These are phyloP conservation scores for Amphilophus citrinellus DNA, from an alignment of 2,113 vertebrate genomes.

Conservation along the genomic window DNA sequence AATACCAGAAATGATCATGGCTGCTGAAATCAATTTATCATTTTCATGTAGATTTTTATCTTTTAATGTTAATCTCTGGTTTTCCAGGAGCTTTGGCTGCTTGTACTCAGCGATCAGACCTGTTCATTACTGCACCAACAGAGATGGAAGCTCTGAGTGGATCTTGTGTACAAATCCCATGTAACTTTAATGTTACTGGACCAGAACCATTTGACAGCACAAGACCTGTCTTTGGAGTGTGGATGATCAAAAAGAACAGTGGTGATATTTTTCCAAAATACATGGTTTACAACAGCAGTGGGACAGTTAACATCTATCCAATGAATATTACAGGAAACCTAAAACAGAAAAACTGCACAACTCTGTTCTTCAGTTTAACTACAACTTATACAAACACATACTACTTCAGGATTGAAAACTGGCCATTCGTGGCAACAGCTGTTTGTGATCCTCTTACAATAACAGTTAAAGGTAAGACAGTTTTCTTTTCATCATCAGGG, in stretches of 20 bases:
- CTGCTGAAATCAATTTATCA: background rate
- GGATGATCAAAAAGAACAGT: too few species aligned
- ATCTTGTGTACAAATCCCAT: constrained; percentile 63
- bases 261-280: too few species aligned
- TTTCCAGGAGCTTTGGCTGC: background rate
- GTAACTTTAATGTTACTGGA: constrained; percentile 27
- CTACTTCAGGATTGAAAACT: constrained; percentile 56
- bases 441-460: too few species aligned
- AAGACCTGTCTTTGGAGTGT: too few species aligned
- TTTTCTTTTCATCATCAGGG: too few species aligned
- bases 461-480: too few species aligned
- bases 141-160: constrained; percentile 47
- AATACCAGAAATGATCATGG: too few species aligned
- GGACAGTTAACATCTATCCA: too few species aligned
- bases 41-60: background rate
- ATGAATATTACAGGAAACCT: constrained; percentile 54
- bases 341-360: constrained; percentile 53
- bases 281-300: too few species aligned
- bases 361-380: constrained; percentile 36
- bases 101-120: rapidly evolving
- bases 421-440: too few species aligned
- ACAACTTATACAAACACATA: background rate
- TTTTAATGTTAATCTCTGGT: background rate
- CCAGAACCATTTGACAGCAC: background rate
- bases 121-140: background rate